Percentiles rank a stretch among this genome's conserved stretches.
These are phyloP conservation scores for Zelleria hepariella DNA, from an alignment of 2,888 invertebrate genomes.

Conservation along the genomic window DNA sequence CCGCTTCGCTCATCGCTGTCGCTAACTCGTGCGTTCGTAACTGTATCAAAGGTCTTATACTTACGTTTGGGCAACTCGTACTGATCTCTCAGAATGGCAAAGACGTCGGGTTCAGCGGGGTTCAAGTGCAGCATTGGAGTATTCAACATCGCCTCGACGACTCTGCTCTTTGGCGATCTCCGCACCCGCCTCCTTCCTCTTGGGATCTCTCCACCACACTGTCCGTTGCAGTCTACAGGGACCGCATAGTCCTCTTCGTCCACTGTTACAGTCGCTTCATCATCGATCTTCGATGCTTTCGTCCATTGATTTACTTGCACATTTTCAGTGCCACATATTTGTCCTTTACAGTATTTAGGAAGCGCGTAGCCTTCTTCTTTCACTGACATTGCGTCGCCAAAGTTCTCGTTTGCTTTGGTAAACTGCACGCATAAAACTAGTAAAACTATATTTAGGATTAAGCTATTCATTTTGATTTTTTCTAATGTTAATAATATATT, in stretches of 20 bases:
- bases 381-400: slow-evolving; percentile 23
- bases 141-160: slow-evolving; percentile 45
- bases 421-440: neutral
- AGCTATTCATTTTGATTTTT: slow-evolving; percentile 24
- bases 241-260: slow-evolving; percentile 29
- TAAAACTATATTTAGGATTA: slow-evolving; percentile 7
- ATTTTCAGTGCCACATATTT: slow-evolving; percentile 3
- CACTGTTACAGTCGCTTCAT: slow-evolving; percentile 18
- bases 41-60: no score
- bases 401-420: slow-evolving; percentile 2
- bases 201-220: slow-evolving; percentile 21
- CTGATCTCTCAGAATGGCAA: slow-evolving; percentile 38
- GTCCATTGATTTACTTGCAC: neutral
- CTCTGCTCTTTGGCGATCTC: slow-evolving; percentile 23
- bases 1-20: no score
- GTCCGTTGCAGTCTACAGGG: slow-evolving; percentile 23
- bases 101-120: slow-evolving; percentile 32
- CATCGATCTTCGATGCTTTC: neutral
- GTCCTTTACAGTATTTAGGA: slow-evolving; percentile 23
- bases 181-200: slow-evolving; percentile 24
- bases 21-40: no score
- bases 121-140: slow-evolving; percentile 34
- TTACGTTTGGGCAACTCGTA: slow-evolving; percentile 53
- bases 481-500: no score
- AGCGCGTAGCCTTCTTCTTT: slow-evolving; percentile 29